Evolutionary conservation across 2,113 vertebrate species (phyloP).

Genomic region (Cheilinus undulatus): DNA sequence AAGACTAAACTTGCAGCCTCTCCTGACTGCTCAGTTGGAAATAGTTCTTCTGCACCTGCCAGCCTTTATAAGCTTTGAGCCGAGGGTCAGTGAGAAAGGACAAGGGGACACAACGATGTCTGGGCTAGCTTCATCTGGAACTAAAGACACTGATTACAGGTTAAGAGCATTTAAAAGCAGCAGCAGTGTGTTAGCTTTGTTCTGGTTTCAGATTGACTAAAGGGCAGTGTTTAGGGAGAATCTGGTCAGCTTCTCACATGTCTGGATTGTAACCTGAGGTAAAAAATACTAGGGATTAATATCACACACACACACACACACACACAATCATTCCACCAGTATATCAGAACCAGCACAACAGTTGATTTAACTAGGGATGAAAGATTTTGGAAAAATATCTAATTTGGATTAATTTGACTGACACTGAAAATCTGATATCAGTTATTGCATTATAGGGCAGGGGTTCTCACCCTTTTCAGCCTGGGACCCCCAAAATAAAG

Average conservation of each 20-base stretch:
- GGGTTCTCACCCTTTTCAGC: too few relatives aligned
- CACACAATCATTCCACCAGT: too few relatives aligned
- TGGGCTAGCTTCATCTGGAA: slow-evolving; percentile 51
- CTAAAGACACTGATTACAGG: slow-evolving; percentile 69
- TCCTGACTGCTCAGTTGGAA: slow-evolving; percentile 19
- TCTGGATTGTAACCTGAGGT: background rate
- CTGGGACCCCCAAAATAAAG: too few relatives aligned
- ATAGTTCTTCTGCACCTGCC: background rate
- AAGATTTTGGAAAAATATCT: too few relatives aligned
- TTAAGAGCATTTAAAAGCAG: slow-evolving; percentile 15
- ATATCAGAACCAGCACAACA: too few relatives aligned
- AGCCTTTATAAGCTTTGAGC: slow-evolving; percentile 44
- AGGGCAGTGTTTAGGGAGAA: background rate
- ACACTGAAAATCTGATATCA: too few relatives aligned
- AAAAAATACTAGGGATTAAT: too few relatives aligned
- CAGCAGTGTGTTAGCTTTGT: slow-evolving; percentile 19
- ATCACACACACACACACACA: too few relatives aligned
- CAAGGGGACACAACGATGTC: slow-evolving; percentile 38
- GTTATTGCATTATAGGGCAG: too few relatives aligned
- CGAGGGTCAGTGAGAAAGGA: background rate
- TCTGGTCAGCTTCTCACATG: background rate
- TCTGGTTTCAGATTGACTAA: slow-evolving; percentile 10
- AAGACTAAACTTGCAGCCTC: background rate
- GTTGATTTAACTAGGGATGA: too few relatives aligned
- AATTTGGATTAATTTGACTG: too few relatives aligned